Percentiles rank a stretch among this genome's conserved stretches.
Conservation (phyloP, 1,140 invertebrate species). For the Cecropterus lyciades region DNA sequence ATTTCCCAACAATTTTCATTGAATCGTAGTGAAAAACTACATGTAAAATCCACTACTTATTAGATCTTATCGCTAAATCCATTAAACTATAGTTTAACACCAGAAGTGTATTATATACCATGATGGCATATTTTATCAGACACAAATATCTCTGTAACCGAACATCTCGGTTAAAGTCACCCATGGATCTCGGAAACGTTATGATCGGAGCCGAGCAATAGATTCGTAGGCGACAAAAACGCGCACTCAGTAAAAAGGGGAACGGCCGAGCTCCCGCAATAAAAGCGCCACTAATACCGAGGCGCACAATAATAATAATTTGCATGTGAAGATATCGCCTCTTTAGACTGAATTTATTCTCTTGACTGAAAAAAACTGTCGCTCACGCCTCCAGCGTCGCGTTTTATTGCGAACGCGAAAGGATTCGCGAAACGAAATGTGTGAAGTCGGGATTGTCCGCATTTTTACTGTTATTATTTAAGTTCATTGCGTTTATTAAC, state of each 20-base stretch:
- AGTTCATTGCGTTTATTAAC: neutral
- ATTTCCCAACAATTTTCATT: too few relatives aligned
- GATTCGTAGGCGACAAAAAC: constrained; percentile 34
- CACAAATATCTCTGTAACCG: neutral
- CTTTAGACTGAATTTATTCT: constrained; percentile 26
- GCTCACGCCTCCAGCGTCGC: constrained; percentile 14
- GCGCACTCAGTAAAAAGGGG: constrained; percentile 34
- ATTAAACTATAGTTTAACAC: too few relatives aligned
- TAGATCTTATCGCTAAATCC: too few relatives aligned
- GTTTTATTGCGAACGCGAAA: constrained; percentile 12
- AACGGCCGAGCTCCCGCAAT: constrained; percentile 18
- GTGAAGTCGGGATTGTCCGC: constrained; percentile 3
- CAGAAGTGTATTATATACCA: too few relatives aligned
- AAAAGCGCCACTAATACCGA: constrained; percentile 37
- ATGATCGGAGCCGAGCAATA: constrained; percentile 33
- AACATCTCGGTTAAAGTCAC: neutral
- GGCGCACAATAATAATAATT: constrained; percentile 35
- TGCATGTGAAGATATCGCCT: constrained; percentile 34
- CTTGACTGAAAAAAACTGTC: constrained; percentile 16
- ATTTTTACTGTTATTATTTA: constrained; percentile 23
- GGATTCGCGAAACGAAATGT: neutral
- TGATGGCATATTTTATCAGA: too few relatives aligned
- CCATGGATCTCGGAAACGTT: constrained; percentile 1
- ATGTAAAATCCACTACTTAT: too few relatives aligned
- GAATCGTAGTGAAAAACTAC: too few relatives aligned